phyloP scores from a whole-genome alignment of 2,113 vertebrate species.

The Crotalus viridis region DNA sequence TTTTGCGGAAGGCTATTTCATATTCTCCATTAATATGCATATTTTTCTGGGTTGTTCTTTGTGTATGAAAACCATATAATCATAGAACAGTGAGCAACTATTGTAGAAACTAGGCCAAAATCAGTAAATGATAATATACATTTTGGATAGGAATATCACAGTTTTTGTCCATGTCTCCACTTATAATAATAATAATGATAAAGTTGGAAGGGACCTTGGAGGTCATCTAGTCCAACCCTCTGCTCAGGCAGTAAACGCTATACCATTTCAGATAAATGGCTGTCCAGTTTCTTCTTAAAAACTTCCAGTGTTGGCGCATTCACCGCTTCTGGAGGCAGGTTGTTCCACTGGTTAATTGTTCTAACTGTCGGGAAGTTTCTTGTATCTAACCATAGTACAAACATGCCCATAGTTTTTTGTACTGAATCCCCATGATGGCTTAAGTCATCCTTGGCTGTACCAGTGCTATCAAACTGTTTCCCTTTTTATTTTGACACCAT shows the following conservation, averaged over 20 bases:
- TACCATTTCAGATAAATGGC: no score
- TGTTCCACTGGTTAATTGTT: no score
- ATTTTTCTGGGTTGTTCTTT: not conserved
- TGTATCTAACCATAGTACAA: not conserved
- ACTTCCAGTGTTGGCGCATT: no score
- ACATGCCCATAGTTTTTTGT: not conserved
- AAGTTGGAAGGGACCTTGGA: no score
- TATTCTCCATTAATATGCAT: not conserved
- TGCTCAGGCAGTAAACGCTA: no score
- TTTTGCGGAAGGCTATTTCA: not conserved
- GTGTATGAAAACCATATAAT: not conserved
- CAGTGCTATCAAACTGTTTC: not conserved
- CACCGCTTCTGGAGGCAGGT: no score
- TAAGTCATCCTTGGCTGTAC: not conserved
- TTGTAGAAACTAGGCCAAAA: not conserved
- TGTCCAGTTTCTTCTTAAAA: no score
- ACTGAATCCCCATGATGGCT: not conserved
- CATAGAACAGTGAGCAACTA: not conserved
- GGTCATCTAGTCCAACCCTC: no score
- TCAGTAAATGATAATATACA: not conserved
- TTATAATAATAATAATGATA: no score
- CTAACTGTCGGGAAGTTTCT: no score
- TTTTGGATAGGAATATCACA: not conserved
- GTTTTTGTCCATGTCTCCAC: not conserved
- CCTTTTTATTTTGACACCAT: not conserved